A percentile compares a stretch with the other conserved stretches of the same genome.
These are phyloP conservation scores for Trichosurus vulpecula DNA, from an alignment of 2,797 vertebrate genomes.

Conservation along the genomic window DNA sequence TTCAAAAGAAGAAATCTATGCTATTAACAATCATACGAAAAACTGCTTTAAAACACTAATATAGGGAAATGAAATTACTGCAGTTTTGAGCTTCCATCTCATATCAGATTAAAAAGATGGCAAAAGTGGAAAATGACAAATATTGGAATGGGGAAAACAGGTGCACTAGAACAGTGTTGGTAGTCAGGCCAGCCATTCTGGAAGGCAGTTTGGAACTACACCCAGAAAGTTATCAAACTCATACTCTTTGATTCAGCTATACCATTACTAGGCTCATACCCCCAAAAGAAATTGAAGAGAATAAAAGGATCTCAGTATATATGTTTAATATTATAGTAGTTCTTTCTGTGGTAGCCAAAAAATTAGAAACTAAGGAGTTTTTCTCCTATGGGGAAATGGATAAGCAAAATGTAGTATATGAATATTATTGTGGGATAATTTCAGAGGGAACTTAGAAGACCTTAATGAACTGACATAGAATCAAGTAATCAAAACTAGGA, in stretches of 20 bases:
- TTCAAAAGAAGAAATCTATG: background rate
- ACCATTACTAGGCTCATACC: background rate
- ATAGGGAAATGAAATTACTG: background rate
- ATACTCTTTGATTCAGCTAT: background rate
- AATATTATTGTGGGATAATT: background rate
- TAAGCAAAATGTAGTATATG: background rate
- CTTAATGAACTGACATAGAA: background rate
- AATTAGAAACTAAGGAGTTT: background rate
- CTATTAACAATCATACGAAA: background rate
- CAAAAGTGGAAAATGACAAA: background rate
- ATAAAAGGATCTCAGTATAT: background rate
- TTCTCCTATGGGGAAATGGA: background rate
- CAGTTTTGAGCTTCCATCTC: background rate
- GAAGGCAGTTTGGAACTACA: background rate
- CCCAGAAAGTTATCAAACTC: background rate
- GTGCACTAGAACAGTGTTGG: background rate
- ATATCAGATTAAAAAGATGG: background rate
- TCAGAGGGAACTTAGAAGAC: background rate
- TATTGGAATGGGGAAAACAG: background rate
- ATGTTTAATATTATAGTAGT: background rate
- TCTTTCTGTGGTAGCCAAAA: background rate
- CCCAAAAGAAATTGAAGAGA: background rate
- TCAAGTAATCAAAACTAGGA: background rate
- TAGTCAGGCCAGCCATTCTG: background rate
- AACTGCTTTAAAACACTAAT: background rate